phyloP scores from a whole-genome alignment of 2,888 invertebrate species.

The Ennomos erosarius region DNA sequence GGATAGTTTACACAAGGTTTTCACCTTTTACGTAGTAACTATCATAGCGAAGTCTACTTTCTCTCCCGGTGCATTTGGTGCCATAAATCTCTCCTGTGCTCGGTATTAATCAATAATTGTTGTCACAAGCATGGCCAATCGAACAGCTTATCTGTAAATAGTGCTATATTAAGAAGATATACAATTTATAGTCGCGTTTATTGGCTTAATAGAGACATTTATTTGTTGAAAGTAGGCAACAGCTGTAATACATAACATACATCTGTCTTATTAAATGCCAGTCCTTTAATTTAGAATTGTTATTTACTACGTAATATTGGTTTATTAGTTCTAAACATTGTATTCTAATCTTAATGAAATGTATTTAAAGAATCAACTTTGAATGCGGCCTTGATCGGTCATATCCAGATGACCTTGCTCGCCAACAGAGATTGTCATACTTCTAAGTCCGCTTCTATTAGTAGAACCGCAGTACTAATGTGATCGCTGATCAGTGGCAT shows the following conservation, averaged over 20 bases:
- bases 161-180: conserved; percentile 19
- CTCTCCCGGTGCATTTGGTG: conserved; percentile 54
- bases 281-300: too few relatives aligned
- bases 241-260: too few relatives aligned
- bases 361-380: conserved; percentile 40
- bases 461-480: conserved; percentile 42
- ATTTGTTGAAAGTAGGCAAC: too few relatives aligned
- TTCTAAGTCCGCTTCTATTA: conserved; percentile 60
- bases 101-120: conserved; percentile 56
- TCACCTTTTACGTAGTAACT: conserved; percentile 44
- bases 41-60: conserved; percentile 62
- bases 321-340: conserved; percentile 1
- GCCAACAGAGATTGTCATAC: conserved; percentile 60
- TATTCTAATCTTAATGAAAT: conserved; percentile 1
- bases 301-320: background rate
- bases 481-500: conserved; percentile 49
- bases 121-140: conserved; percentile 40
- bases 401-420: conserved; percentile 67
- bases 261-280: too few relatives aligned
- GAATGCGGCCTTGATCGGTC: conserved; percentile 62
- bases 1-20: conserved; percentile 54
- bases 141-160: conserved; percentile 25
- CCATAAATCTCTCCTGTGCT: conserved; percentile 53
- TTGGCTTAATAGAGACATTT: background rate
- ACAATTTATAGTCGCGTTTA: conserved; percentile 27